Conservation (phyloP, 2,113 vertebrate genomes). For the Corythornis cristatus region DNA sequence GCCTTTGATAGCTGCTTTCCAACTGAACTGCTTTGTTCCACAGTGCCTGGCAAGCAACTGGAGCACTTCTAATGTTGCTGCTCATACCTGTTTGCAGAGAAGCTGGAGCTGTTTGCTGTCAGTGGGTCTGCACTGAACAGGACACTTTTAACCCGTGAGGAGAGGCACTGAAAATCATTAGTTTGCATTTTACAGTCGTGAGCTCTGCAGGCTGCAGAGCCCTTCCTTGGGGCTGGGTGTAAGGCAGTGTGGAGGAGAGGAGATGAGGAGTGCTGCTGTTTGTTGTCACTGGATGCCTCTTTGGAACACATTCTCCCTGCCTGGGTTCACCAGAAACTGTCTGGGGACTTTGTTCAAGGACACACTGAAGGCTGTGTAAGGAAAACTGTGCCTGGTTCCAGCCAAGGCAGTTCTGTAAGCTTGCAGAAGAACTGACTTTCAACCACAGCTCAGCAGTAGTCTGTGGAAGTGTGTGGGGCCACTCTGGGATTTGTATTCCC, state of each 20-base stretch:
- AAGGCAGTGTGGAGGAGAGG: accelerated
- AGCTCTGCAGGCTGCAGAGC: neutral
- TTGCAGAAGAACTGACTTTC: neutral
- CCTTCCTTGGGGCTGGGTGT: neutral
- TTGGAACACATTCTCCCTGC: neutral
- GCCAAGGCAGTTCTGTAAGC: neutral
- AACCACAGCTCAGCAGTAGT: neutral
- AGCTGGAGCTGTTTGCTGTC: neutral
- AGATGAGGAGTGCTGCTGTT: neutral
- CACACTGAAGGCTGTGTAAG: neutral
- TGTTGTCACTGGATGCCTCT: neutral
- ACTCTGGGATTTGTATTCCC: neutral
- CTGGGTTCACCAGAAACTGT: neutral
- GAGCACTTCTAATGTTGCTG: neutral
- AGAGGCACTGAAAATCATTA: neutral
- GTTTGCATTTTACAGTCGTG: neutral
- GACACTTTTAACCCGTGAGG: neutral
- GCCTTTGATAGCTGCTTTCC: constrained; percentile 13
- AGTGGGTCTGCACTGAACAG: neutral
- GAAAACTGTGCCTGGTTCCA: neutral
- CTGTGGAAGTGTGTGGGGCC: neutral
- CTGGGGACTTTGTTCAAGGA: neutral
- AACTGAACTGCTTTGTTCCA: constrained; percentile 10
- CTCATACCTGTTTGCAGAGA: neutral
- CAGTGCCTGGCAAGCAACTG: neutral